Percentiles rank a stretch among this genome's conserved stretches.
These are phyloP conservation scores for Drosophila siamana DNA, from an alignment of 2,888 invertebrate genomes.

Conservation along the genomic window DNA sequence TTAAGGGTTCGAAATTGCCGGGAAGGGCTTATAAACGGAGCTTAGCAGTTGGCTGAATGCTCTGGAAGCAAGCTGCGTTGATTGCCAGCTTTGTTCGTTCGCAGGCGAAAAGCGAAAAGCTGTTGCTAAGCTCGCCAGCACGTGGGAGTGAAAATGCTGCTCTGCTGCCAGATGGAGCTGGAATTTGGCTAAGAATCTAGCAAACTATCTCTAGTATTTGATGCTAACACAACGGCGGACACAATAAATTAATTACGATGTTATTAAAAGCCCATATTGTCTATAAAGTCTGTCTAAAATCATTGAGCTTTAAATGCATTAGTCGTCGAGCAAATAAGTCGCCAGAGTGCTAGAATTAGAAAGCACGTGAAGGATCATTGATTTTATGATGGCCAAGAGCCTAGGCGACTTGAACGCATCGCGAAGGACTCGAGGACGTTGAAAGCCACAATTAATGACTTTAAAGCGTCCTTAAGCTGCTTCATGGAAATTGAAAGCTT, in stretches of 20 bases:
- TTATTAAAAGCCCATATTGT: not conserved
- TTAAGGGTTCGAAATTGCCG: conserved; percentile 15
- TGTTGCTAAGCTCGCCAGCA: conserved; percentile 26
- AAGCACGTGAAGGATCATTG: conserved; percentile 36
- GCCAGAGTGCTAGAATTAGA: conserved; percentile 11
- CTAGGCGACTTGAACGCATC: conserved; percentile 20
- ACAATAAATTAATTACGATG: not conserved
- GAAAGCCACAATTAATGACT: conserved; percentile 45
- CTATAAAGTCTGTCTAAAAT: not conserved
- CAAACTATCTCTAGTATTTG: not conserved
- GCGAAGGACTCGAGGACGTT: conserved; percentile 19
- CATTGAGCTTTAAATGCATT: conserved; percentile 7
- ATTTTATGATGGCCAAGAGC: conserved; percentile 31
- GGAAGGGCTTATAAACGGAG: conserved; percentile 30
- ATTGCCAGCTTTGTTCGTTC: conserved; percentile 39
- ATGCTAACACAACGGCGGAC: not conserved
- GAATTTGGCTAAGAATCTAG: no score
- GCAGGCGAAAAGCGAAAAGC: conserved; percentile 39
- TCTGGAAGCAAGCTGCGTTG: conserved; percentile 47
- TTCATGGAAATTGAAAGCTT: conserved; percentile 24
- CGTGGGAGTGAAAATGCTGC: not conserved
- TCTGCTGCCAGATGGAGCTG: no score
- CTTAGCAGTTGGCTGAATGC: conserved; percentile 24
- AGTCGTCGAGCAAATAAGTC: conserved; percentile 17
- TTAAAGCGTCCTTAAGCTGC: conserved; percentile 35